Evolutionary conservation across 2,888 invertebrate species (phyloP).

Genomic region (Cremastobaeus sp.): DNA sequence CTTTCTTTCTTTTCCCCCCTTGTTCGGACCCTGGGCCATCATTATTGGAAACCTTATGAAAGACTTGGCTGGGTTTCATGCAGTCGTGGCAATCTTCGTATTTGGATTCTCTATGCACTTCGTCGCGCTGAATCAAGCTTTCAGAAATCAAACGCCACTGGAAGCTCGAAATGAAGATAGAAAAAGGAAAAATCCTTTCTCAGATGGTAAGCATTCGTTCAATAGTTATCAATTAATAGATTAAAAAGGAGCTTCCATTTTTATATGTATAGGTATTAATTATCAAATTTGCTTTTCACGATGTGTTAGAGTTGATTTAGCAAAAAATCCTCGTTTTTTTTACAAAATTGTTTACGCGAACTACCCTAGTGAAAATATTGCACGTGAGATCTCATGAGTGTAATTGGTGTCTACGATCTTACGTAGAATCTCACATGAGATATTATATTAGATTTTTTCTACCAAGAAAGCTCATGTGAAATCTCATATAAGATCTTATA

Average conservation of each 20-base stretch:
- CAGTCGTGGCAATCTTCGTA: constrained; percentile 98
- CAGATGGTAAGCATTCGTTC: constrained; percentile 83
- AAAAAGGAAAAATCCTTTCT: constrained; percentile 81
- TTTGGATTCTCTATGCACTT: constrained; percentile 99
- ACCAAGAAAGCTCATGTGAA: too few species aligned
- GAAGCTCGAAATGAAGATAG: constrained; percentile 75
- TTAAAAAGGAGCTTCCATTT: constrained; percentile 16
- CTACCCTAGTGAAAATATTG: too few species aligned
- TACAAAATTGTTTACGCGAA: too few species aligned
- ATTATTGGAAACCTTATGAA: constrained; percentile 97
- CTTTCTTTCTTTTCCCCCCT: constrained; percentile 98
- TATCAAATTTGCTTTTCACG: constrained; percentile 39
- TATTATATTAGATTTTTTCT: too few species aligned
- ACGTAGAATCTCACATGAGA: too few species aligned
- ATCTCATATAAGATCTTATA: too few species aligned
- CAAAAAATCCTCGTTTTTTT: constrained; percentile 34
- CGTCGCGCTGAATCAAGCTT: constrained; percentile 97
- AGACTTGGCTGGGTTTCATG: constrained; percentile 96
- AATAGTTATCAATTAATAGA: neutral
- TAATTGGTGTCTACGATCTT: too few species aligned
- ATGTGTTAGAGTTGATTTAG: constrained; percentile 27
- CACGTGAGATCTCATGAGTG: too few species aligned
- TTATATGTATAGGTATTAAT: constrained; percentile 8
- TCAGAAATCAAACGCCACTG: constrained; percentile 81
- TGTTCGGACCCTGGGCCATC: constrained; percentile 99